Base-by-base conservation (phyloP, 92 coral and sea anemone species). In the Blastomussa wellsi region DNA sequence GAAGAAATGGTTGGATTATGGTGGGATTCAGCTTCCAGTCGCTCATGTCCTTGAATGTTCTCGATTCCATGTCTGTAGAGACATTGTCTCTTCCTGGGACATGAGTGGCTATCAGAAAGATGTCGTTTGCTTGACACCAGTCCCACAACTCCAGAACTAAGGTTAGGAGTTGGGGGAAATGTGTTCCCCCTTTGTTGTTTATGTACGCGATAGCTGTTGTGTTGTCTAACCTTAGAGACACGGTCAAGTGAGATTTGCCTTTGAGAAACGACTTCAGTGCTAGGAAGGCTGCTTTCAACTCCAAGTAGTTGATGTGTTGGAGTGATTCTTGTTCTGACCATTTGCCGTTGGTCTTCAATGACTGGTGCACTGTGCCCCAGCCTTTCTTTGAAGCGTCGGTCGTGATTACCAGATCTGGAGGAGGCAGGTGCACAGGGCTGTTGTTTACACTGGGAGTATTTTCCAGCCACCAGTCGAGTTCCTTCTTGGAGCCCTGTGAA, bases 201-300 rank as follows among this genome's bases (percentile, higher is more conserved):
- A n/a, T n/a, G n/a, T n/a, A n/a, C 38, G 92, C 88, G 14, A 84
- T 81, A 33, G 86, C 89, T 32, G 86, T 89, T 3, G 89, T 35
- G 85, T 89, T 89, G 92, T 79, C 92, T 72, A 89, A 79, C 77
- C 79, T 88, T 62, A 88, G 83, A 62, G 59, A 82, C 7, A 82
- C 66, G 10, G 52, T 67, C 74, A 48, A 53, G 28, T 71, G 31
- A 38, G 49, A 67, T 48, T 83, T 79, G 36, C 68, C 69, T 62
- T 77, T 88, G 32, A 49, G 66, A 32, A 76, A 76, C 38, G 80
- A 49, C 8, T 17, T 76, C 57, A 52, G 31, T n/a, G 80, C 66
- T 0, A 76, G 36, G 12, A 33, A 76, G 66, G 47, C 19, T 0
- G 68, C 80, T 57, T 76, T 76, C 20, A 76, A 57, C 29, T 76